Evolutionary conservation across 1,140 invertebrate genomes (phyloP), one percentile per base, ranked within the genome.

Genomic region (Andricus grossulariae): DNA sequence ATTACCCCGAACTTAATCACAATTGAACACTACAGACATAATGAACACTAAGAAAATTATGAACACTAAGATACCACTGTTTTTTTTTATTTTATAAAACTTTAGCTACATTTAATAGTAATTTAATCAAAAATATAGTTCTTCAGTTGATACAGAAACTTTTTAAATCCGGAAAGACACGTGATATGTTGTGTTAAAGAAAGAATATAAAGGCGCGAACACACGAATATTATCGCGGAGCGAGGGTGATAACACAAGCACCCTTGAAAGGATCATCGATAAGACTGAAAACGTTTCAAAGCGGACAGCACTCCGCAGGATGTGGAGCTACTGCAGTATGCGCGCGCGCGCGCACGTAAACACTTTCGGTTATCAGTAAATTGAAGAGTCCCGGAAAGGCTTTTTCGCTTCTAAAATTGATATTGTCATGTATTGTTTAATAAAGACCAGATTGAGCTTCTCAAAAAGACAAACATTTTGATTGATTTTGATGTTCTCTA

Each of bases 251-350:
- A 78, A 74, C 72, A 76, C 84, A 79, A 79, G 50, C 83, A 85
- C 79, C 84, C 85, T 82, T 83, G 74, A 57, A 84, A 86, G 84
- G 81, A 84, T 86, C 82, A 85, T 87, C 86, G 85, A 79, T 75
- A 85, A 85, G 80, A 89, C 88, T 89, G 88, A 87, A 80, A 82
- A 74, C 80, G 84, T 51, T 86, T 83, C 74, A 80, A 85, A 84
- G 82, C 80, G 71, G 66, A 54, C 79, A 77, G 77, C 82, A 79
- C 81, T 82, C 77, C 80, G 76, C 83, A 85, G 85, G 86, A 88
- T 81, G 72, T 21, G 74, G 75, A 60, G 49, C 70, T 72, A 72
- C 71, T 78, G 80, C 70, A 74, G 76, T 73, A 73, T 52, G 82
- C 84, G 85, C 85, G 84, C 25, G 39, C 39, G 39, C 85, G 76